Base-by-base conservation (phyloP, 2,113 vertebrate genomes). In the Aegotheles bennettii region DNA sequence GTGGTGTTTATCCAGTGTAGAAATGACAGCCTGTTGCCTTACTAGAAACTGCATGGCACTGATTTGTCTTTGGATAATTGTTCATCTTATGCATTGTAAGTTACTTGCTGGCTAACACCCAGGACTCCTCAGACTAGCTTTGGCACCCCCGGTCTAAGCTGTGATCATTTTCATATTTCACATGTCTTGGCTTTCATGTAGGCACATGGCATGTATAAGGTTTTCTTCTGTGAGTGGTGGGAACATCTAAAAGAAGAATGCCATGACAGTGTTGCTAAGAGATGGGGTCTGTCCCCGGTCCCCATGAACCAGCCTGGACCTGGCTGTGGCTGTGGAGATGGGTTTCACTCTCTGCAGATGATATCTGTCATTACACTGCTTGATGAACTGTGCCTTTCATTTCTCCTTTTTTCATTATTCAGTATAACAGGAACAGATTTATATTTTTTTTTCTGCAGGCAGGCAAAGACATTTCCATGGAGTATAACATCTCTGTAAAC, bases 131-230 rank as follows among this genome's bases (percentile, higher is more conserved):
- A 91, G 71, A 16, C 61, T 77, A 42, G 64, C 48, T 78, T 86
- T 95, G 93, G 90, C 92, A 92, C 74, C 71, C 71, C 73, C 53
- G 3, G 2, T 67, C 75, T 80, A 79, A 95, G 86, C 93, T 97
- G 90, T 96, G 94, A 96, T 94, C 74, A 84, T 67, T 92, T 90
- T 93, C 91, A 76, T 95, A 90, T 96, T 91, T 93, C 74, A 65
- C 36, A 76, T 42, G 82, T 91, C 93, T 91, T 67, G 56, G 68
- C 65, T 91, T 92, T 67, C 93, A 67, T 8, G 2, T 57, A 64
- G 89, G 84, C 90, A 63, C 25, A 26, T 54, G 78, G 64, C 56
- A 63, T 3, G 7, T 43, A 25, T 6, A 50, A n/a, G 38, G 61
- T 53, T 92, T 77, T 67, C 82, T 79, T 54, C 70, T 33, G 60